Conservation (phyloP, 2,888 invertebrate species). For the Campoplex capitator region DNA sequence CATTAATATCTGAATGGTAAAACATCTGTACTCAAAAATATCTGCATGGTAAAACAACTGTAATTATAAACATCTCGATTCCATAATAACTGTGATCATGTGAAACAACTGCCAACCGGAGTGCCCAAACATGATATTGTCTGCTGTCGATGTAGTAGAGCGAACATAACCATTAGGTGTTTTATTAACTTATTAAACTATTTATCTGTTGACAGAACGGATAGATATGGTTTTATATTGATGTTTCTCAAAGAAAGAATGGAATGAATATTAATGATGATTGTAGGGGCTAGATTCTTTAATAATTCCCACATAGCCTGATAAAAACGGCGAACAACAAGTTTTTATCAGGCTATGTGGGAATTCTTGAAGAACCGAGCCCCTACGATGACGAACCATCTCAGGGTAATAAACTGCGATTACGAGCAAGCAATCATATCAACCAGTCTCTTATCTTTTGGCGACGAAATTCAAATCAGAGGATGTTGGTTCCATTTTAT, state of each 20-base stretch:
- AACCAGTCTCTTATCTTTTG: neutral
- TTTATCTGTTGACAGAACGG: too few species aligned
- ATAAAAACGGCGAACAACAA: neutral
- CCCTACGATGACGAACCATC: neutral
- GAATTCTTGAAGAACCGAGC: neutral
- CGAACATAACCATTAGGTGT: too few species aligned
- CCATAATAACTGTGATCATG: neutral
- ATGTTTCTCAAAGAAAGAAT: too few species aligned
- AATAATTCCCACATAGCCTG: too few species aligned
- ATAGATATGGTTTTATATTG: too few species aligned
- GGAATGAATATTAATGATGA: too few species aligned
- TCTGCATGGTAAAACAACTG: neutral
- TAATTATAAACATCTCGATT: neutral
- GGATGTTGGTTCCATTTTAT: conserved; percentile 47
- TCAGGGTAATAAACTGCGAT: neutral
- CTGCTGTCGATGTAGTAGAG: too few species aligned
- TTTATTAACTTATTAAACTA: too few species aligned
- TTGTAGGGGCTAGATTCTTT: too few species aligned
- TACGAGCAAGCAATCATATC: neutral
- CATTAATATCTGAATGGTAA: neutral
- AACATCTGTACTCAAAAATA: neutral
- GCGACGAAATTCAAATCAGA: neutral
- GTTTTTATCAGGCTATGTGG: too few species aligned
- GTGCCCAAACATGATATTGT: too few species aligned
- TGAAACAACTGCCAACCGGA: neutral